Evolutionary conservation across 2,113 vertebrate genomes (phyloP), one percentile per base, ranked within the genome.

Genomic region (Dendropsophus ebraccatus): DNA sequence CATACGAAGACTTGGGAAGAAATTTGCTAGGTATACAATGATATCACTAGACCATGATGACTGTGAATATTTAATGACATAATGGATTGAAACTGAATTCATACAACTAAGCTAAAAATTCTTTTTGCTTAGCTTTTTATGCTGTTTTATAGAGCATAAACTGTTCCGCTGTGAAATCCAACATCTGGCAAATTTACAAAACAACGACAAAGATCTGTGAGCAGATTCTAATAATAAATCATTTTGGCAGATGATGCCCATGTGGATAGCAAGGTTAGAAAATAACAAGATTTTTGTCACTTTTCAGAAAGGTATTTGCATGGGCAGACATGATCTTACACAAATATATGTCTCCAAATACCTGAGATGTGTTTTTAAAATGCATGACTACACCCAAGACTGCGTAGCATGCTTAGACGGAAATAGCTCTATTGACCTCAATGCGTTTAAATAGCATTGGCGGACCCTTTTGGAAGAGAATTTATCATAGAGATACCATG

Each of bases 201-300:
- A 47, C 70, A 58, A 80, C 72, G 84, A 70, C 60, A 79, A 76
- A 72, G n/a, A 73, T 80, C 56, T 86, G 76, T 47, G 84, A 80
- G 70, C 62, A 73, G 62, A 32, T 70, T 86, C 76, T 58, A 80
- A 81, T 81, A 80, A 86, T 86, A 86, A 72, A 86, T 86, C 84
- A 86, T 32, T 56, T 73, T 86, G 84, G 62, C 84, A 86, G 62
- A 80, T 72, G 65, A 86, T 86, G 75, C 84, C 84, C 84, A 73
- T 45, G 84, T 80, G 84, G 45, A 86, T 45, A 81, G 23, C 77
- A 86, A 80, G 76, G 76, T 73, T 47, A 70, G 25, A 41, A 49
- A 85, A 67, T 28, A 58, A 70, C 35, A 45, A 6, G 13, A 81
- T 65, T 81, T 77, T 81, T 81, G 25, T 35, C n/a, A 65, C 56